A percentile compares a stretch with the other conserved stretches of the same genome.
Evolutionary conservation across 2,888 invertebrate genomes (phyloP).

Genomic region (Drosophila mayaguana): DNA sequence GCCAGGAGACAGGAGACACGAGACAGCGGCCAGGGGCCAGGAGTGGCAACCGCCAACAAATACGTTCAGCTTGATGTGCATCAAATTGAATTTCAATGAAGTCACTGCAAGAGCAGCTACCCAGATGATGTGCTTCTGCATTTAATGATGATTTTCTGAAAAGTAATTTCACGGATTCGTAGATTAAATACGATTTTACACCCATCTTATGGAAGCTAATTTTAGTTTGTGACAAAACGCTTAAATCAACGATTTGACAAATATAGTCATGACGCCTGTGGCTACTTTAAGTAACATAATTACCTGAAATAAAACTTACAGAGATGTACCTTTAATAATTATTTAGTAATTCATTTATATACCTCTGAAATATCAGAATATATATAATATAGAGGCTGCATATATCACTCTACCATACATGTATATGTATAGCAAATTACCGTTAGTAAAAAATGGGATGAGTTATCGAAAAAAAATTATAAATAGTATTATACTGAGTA

Average conservation of each 20-base stretch:
- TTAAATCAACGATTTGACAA: neutral
- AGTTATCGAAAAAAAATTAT: no score
- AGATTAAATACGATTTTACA: conserved; percentile 31
- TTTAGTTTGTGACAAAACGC: neutral
- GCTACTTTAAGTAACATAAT: neutral
- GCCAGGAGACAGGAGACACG: neutral
- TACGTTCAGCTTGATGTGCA: conserved; percentile 49
- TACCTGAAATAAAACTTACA: neutral
- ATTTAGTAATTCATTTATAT: no score
- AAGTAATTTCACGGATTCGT: conserved; percentile 52
- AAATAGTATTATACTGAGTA: no score
- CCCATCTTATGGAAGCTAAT: neutral
- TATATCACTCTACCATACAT: no score
- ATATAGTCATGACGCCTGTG: neutral
- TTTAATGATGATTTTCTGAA: conserved; percentile 55
- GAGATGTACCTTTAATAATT: neutral
- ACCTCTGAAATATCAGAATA: no score
- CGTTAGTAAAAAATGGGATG: no score
- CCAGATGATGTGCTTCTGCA: conserved; percentile 25
- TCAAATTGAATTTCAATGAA: conserved; percentile 69
- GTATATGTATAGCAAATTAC: no score
- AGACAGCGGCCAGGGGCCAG: neutral
- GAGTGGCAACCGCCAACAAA: conserved; percentile 29
- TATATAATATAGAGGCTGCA: no score
- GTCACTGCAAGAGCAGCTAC: neutral